These are phyloP conservation scores for Bimastos eiseni DNA, from an alignment of 2,888 invertebrate species.

Conservation along the genomic window DNA sequence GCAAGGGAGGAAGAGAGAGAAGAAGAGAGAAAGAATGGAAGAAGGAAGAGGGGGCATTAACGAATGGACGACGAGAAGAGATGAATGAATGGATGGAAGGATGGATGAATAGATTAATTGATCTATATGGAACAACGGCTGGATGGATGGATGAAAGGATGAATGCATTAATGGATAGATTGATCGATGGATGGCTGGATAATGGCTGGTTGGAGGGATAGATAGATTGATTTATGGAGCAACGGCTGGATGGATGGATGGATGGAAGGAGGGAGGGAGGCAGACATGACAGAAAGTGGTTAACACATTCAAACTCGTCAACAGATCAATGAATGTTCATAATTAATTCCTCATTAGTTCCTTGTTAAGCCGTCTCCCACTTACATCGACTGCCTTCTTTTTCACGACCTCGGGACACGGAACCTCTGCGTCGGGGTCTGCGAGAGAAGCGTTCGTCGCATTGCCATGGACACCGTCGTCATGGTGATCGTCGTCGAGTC, in stretches of 20 bases:
- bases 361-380: neutral
- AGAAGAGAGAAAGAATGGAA: no score
- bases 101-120: no score
- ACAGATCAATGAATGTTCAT: neutral
- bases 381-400: neutral
- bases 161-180: no score
- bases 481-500: neutral
- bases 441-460: neutral
- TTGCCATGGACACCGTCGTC: neutral
- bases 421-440: neutral
- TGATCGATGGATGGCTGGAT: no score
- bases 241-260: no score
- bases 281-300: neutral
- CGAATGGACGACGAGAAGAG: neutral
- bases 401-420: slow-evolving; percentile 8
- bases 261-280: no score
- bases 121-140: neutral
- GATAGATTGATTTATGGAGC: no score
- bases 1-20: no score
- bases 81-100: no score
- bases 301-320: neutral
- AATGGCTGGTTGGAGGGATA: no score
- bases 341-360: neutral
- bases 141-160: no score
- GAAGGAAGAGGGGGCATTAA: neutral